Evolutionary conservation across 2,888 invertebrate species (phyloP).

Genomic region (Spilosoma lubricipeda): DNA sequence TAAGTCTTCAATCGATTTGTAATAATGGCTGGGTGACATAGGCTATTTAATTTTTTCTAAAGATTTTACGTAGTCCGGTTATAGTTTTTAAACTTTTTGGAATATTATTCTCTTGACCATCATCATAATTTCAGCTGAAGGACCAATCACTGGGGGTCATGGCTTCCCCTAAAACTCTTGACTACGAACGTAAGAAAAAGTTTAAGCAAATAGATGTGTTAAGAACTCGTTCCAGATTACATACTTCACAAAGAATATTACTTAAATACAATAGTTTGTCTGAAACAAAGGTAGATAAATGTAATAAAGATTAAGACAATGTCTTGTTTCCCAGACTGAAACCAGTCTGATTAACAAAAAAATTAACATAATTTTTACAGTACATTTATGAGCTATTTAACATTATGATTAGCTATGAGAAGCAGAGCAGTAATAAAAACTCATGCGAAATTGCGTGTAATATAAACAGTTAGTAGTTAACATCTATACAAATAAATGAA

Average conservation of each 20-base stretch:
- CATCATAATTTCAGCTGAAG: too few relatives aligned
- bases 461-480: background rate
- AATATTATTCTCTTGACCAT: too few relatives aligned
- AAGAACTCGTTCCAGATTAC: background rate
- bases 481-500: too few relatives aligned
- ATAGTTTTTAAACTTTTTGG: too few relatives aligned
- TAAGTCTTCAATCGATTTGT: too few relatives aligned
- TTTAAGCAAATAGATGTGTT: background rate
- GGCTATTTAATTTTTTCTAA: too few relatives aligned
- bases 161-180: background rate
- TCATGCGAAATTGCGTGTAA: background rate
- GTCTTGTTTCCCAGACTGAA: background rate
- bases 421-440: background rate
- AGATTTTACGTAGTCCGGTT: too few relatives aligned
- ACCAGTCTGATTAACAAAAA: background rate
- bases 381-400: background rate
- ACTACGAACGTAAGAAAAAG: background rate
- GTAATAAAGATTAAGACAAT: slow-evolving; percentile 1
- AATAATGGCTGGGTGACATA: too few relatives aligned
- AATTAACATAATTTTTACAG: background rate
- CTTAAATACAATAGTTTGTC: background rate
- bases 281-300: background rate
- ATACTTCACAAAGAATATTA: background rate
- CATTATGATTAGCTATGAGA: background rate
- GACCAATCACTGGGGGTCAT: too few relatives aligned